Conservation (phyloP, 2,797 vertebrate genomes). For the Aplochiton taeniatus region DNA sequence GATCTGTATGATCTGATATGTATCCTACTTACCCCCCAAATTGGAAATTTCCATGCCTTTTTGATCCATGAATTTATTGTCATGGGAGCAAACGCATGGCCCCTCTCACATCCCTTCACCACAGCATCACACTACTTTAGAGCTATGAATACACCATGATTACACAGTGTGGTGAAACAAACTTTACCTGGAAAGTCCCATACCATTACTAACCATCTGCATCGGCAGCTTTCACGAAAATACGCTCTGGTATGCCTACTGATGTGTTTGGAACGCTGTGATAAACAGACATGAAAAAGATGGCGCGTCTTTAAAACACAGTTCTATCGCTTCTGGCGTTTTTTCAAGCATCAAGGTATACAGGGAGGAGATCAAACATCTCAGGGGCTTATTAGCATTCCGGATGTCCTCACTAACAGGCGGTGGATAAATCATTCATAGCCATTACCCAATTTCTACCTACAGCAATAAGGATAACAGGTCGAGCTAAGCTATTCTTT, state of each 20-base stretch:
- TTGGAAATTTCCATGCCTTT: too few relatives aligned
- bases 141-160: too few relatives aligned
- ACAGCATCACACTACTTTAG: too few relatives aligned
- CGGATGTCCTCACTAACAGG: slow-evolving; percentile 63
- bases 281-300: slow-evolving; percentile 46
- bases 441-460: slow-evolving; percentile 63
- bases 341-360: slow-evolving; percentile 51
- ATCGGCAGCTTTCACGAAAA: background rate
- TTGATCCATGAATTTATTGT: slow-evolving; percentile 20
- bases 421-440: slow-evolving; percentile 70
- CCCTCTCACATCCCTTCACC: too few relatives aligned
- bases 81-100: too few relatives aligned
- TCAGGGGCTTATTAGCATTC: slow-evolving; percentile 69
- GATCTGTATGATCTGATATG: slow-evolving; percentile 70
- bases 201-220: background rate
- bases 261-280: slow-evolving; percentile 25
- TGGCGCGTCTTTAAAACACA: slow-evolving; percentile 43
- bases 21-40: slow-evolving; percentile 57
- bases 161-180: too few relatives aligned
- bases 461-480: slow-evolving; percentile 53
- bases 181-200: too few relatives aligned
- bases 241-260: slow-evolving; percentile 15
- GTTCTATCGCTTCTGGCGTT: slow-evolving; percentile 51
- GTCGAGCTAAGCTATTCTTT: slow-evolving; percentile 26
- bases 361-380: slow-evolving; percentile 71